Evolutionary conservation across 2,888 invertebrate species (phyloP).

Genomic region (Pimpla rufipes): DNA sequence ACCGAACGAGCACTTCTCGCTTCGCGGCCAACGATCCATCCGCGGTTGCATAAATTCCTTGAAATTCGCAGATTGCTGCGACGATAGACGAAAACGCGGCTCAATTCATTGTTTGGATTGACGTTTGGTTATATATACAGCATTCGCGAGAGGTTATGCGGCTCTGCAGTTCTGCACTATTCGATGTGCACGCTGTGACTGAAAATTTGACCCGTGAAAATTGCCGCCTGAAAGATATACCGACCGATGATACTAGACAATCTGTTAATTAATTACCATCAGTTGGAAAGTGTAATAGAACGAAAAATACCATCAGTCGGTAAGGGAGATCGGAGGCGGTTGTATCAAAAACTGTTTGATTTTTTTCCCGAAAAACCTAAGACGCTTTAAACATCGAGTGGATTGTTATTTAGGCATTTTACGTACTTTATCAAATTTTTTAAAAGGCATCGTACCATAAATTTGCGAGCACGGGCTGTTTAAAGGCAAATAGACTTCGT

Average conservation of each 20-base stretch:
- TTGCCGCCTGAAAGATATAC: constrained; percentile 14
- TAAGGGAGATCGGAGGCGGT: too few relatives aligned
- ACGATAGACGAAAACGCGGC: background rate
- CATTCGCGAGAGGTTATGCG: background rate
- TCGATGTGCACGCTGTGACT: background rate
- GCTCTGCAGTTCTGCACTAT: background rate
- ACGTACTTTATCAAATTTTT: too few relatives aligned
- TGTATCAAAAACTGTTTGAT: too few relatives aligned
- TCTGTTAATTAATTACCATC: background rate
- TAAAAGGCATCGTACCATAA: too few relatives aligned
- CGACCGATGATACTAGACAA: background rate
- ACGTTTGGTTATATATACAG: background rate
- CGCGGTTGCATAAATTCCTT: background rate
- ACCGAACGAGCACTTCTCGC: background rate
- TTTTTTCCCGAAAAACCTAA: too few relatives aligned
- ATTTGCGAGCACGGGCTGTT: too few relatives aligned
- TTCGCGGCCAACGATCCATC: background rate
- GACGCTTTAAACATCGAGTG: too few relatives aligned
- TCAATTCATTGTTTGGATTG: background rate
- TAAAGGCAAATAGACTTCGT: too few relatives aligned
- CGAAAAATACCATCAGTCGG: too few relatives aligned
- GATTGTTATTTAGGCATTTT: too few relatives aligned
- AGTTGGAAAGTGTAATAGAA: background rate
- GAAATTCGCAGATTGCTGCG: background rate
- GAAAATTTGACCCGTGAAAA: background rate